phyloP scores from a whole-genome alignment of 2,888 invertebrate species.

The Drosophila lutescens region DNA sequence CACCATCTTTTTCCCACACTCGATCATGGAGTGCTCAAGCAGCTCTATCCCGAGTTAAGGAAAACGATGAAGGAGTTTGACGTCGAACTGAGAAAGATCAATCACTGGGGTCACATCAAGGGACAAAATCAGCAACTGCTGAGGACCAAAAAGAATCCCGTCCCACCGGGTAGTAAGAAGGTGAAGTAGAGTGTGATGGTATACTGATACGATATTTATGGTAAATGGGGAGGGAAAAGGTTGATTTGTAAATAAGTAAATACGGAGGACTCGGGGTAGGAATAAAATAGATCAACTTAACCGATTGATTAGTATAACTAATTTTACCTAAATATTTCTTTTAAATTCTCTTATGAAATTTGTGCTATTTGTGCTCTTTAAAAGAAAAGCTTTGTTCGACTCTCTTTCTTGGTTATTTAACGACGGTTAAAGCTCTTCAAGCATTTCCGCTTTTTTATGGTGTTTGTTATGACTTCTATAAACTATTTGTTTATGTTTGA shows the following conservation, averaged over 20 bases:
- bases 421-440: not conserved
- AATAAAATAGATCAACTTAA: no score
- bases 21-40: conserved; percentile 89
- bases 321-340: not conserved
- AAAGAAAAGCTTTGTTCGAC: not conserved
- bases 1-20: conserved; percentile 93
- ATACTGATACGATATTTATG: not conserved
- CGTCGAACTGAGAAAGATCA: conserved; percentile 79
- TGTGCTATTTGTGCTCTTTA: not conserved
- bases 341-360: not conserved
- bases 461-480: conserved; percentile 2
- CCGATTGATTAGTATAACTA: not conserved
- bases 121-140: conserved; percentile 88
- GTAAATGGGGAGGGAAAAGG: not conserved
- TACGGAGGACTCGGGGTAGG: no score
- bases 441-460: conserved; percentile 11
- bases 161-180: conserved; percentile 61
- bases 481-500: not conserved
- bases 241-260: not conserved
- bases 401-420: not conserved
- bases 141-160: conserved; percentile 83
- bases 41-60: conserved; percentile 86
- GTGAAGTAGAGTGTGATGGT: conserved; percentile 29
- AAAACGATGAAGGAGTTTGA: conserved; percentile 79
- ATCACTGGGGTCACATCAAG: conserved; percentile 87